Evolutionary conservation across 1,140 invertebrate genomes (phyloP), one percentile per base, ranked within the genome.

Genomic region (Drosophila simulans): DNA sequence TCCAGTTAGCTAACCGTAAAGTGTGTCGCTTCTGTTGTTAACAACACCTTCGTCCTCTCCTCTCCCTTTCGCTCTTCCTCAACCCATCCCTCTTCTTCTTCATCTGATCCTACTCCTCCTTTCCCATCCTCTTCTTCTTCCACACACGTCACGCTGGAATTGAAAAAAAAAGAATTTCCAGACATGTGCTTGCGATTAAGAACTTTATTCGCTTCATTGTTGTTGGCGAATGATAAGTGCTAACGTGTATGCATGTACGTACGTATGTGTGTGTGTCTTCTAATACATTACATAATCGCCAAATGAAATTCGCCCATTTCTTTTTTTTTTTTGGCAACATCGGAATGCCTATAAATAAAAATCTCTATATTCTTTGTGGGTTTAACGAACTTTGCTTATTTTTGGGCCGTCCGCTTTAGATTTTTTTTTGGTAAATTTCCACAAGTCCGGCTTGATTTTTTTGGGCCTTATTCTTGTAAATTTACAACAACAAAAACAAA

Each of bases 141-240:
- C n/a, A 51, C 49, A 49, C 69, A 80, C 80, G 80, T 76, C 80
- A 85, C 76, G 76, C 64, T 35, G 49, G 27, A 31, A 58, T 15
- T 68, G 58, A 74, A 56, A 68, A 49, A 52, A 52, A 13, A 42
- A 63, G 37, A 59, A 63, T 42, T 46, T 63, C 49, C 70, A 75
- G 60, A 70, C 80, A 83, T 83, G 80, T 83, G 80, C 80, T 83
- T 83, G 80, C 65, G 81, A 83, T 76, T 83, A 83, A 83, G 58
- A 82, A 70, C 52, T 68, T 76, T 52, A 58, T 65, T 68, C 46
- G 20, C 46, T 54, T 53, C 13, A 37, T 62, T 54, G 64, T 75
- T 77, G 55, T 59, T 71, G 45, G 56, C 54, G 40, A 34, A 45
- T 77, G 56, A 77, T 81, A 77, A 73, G 79, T 66, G 35, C 55